Conservation (phyloP, 2,113 vertebrate genomes). For the Neolamprologus modestus region DNA sequence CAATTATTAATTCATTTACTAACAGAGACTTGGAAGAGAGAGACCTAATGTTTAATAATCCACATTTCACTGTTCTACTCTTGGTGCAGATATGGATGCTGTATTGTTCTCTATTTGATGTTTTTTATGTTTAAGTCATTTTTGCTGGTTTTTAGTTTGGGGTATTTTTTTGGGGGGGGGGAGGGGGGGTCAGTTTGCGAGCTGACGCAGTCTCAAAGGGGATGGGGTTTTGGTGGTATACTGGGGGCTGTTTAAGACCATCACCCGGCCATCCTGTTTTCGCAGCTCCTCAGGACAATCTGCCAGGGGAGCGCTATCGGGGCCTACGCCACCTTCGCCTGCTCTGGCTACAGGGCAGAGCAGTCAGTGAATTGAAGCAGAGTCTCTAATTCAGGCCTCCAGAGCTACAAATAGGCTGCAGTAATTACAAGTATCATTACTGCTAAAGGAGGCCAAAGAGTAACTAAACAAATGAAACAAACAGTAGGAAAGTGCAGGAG, state of each 20-base stretch:
- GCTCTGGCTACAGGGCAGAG: neutral
- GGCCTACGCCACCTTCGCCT: neutral
- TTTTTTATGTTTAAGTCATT: neutral
- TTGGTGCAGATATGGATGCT: neutral
- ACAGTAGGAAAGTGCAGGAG: neutral
- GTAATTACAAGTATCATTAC: neutral
- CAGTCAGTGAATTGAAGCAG: neutral
- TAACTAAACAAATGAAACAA: neutral
- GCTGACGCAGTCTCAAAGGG: neutral
- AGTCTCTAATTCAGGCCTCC: neutral
- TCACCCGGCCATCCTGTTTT: neutral
- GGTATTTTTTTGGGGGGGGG: no score
- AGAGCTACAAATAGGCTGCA: neutral
- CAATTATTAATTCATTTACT: neutral
- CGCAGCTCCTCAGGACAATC: neutral
- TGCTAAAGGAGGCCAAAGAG: neutral
- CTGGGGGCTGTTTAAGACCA: neutral
- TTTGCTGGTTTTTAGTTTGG: neutral
- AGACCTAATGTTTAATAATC: neutral
- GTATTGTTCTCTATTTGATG: neutral
- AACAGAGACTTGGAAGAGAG: neutral
- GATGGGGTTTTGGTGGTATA: neutral
- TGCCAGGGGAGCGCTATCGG: accelerated
- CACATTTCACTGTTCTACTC: neutral
- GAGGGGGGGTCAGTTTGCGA: accelerated